Conservation (phyloP, 2,888 invertebrate species). For the Rhagonycha fulva region DNA sequence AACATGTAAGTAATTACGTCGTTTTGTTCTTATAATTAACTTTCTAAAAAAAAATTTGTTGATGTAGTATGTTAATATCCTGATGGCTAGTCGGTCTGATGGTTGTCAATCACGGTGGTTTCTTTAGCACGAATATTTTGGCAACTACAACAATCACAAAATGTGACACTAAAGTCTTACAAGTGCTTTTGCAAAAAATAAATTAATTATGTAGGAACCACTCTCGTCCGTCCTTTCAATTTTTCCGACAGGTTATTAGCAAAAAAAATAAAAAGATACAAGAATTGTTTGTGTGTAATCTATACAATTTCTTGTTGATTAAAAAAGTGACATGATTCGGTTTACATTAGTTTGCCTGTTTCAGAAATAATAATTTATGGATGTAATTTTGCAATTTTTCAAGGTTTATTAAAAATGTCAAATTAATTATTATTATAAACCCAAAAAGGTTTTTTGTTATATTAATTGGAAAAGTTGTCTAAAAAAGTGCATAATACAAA, state of each 20-base stretch:
- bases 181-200: neutral
- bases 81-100: neutral
- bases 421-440: neutral
- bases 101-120: neutral
- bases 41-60: neutral
- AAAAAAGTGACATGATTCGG: neutral
- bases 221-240: neutral
- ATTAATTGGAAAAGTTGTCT: neutral
- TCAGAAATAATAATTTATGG: neutral
- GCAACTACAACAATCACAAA: neutral
- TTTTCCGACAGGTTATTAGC: neutral
- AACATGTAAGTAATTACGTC: constrained; percentile 80
- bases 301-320: neutral
- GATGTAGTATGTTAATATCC: neutral
- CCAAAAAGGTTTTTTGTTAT: neutral
- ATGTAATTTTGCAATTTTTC: neutral
- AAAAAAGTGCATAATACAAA: neutral
- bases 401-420: neutral
- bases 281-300: no score
- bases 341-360: neutral
- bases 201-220: neutral
- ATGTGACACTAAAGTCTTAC: neutral
- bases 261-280: no score
- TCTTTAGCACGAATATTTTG: neutral
- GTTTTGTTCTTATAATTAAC: neutral